These are phyloP conservation scores for Drosophila mettleri DNA, from an alignment of 2,888 invertebrate genomes.

Conservation along the genomic window DNA sequence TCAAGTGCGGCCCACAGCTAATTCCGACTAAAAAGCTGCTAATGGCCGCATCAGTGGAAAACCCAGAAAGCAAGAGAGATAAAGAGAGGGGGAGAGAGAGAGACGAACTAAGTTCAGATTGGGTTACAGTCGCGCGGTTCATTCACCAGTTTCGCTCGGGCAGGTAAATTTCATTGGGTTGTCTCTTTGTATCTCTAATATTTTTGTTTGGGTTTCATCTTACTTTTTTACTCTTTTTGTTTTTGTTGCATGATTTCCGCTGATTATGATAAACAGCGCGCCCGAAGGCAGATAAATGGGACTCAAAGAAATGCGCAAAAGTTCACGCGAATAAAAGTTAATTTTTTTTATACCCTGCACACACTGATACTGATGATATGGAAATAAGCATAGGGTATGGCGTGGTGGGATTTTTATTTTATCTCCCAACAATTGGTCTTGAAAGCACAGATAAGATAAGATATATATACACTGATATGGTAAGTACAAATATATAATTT, in stretches of 20 bases:
- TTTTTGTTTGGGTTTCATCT: constrained; percentile 25
- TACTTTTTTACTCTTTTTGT: constrained; percentile 23
- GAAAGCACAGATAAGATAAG: not conserved
- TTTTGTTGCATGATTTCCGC: constrained; percentile 58
- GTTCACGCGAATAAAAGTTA: constrained; percentile 48
- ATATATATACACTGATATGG: too few species aligned
- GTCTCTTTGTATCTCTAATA: constrained; percentile 23
- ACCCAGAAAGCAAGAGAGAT: not conserved
- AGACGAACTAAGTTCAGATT: constrained; percentile 19
- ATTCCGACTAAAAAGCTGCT: constrained; percentile 73
- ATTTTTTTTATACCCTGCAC: constrained; percentile 17
- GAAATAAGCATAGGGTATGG: too few species aligned
- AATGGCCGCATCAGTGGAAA: constrained; percentile 42
- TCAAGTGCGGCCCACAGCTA: constrained; percentile 61
- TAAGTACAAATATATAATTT: too few species aligned
- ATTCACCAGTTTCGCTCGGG: constrained; percentile 54
- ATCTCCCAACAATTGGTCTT: not conserved
- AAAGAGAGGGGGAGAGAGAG: constrained; percentile 18
- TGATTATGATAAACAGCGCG: constrained; percentile 64
- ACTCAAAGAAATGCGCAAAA: constrained; percentile 57
- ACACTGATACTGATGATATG: not conserved
- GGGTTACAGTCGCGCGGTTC: constrained; percentile 52
- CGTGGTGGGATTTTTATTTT: too few species aligned
- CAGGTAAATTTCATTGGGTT: constrained; percentile 64
- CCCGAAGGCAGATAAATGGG: constrained; percentile 34